Conservation (phyloP, 2,113 vertebrate species). For the Pterocles gutturalis region DNA sequence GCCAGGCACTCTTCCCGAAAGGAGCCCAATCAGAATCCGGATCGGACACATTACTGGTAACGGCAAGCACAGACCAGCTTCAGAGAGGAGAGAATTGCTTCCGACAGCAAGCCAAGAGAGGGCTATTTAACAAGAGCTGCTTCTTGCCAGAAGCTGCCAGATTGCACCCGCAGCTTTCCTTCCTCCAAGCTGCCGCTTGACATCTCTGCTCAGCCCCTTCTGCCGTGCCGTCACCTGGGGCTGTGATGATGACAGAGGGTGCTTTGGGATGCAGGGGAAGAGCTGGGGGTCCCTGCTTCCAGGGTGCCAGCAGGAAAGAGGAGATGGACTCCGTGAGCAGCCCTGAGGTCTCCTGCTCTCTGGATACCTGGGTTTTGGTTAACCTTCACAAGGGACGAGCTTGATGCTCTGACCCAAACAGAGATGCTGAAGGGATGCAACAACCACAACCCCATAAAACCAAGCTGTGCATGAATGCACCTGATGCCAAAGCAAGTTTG, state of each 20-base stretch:
- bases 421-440: rapidly evolving
- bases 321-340: background rate
- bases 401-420: background rate
- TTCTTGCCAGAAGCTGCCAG: conserved; percentile 1
- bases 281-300: background rate
- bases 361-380: background rate
- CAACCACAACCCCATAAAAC: rapidly evolving
- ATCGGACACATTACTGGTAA: rapidly evolving
- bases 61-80: background rate
- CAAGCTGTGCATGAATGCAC: rapidly evolving
- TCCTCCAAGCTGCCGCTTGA: background rate
- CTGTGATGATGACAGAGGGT: rapidly evolving
- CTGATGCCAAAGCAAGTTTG: rapidly evolving
- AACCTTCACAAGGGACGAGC: rapidly evolving
- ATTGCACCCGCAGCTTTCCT: background rate
- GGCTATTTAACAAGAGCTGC: background rate
- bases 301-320: too few relatives aligned
- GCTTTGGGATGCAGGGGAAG: background rate
- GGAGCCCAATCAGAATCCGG: rapidly evolving
- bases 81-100: background rate
- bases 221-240: background rate
- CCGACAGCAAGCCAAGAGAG: background rate
- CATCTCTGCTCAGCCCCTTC: background rate
- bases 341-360: background rate
- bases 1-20: rapidly evolving